Evolutionary conservation across 2,113 vertebrate species (phyloP).

Genomic region (Phyllostomus discolor): DNA sequence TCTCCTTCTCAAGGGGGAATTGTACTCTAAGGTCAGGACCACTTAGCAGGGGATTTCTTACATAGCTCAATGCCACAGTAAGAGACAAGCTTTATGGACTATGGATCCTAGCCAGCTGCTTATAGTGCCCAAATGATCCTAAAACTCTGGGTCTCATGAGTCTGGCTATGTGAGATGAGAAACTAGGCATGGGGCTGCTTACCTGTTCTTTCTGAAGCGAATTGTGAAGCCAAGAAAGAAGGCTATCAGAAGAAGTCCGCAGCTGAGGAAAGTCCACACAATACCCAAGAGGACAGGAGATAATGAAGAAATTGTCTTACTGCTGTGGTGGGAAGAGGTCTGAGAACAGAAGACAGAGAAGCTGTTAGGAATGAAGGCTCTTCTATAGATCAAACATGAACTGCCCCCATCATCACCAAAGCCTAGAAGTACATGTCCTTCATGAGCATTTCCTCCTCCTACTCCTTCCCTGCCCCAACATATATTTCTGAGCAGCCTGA

Average conservation of each 20-base stretch:
- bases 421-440: not conserved
- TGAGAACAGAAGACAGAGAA: slow-evolving; percentile 52
- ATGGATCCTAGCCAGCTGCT: not conserved
- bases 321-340: slow-evolving; percentile 70
- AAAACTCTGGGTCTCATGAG: not conserved
- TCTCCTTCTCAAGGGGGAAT: not conserved
- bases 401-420: not conserved
- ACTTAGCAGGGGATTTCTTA: not conserved
- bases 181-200: slow-evolving; percentile 22
- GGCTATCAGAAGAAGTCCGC: slow-evolving; percentile 87
- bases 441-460: not conserved
- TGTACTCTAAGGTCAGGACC: not conserved
- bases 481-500: not conserved
- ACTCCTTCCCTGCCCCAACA: not conserved
- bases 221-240: slow-evolving; percentile 93
- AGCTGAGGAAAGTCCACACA: slow-evolving; percentile 90
- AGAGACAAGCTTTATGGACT: not conserved
- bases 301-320: slow-evolving; percentile 73
- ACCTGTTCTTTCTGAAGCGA: slow-evolving; percentile 96
- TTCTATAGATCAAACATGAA: not conserved
- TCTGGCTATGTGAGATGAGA: not conserved
- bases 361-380: not conserved
- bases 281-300: slow-evolving; percentile 85
- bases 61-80: not conserved
- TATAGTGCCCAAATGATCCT: not conserved